Evolutionary conservation across 2,113 vertebrate genomes (phyloP).

Genomic region (Neodon shergylaensis): DNA sequence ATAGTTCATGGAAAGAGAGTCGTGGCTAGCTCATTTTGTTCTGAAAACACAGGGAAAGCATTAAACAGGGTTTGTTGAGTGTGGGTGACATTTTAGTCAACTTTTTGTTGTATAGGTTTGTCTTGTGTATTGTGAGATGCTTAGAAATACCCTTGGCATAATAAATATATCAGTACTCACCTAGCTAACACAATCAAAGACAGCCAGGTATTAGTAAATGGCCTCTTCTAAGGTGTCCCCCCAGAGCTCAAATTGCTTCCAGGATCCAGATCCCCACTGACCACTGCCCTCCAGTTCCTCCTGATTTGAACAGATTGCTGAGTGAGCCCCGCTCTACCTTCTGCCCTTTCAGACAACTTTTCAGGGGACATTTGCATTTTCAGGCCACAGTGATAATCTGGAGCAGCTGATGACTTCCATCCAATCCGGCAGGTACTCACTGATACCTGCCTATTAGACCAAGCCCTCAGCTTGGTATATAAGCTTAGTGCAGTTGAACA

Average conservation of each 20-base stretch:
- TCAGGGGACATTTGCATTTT: background rate
- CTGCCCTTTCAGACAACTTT: background rate
- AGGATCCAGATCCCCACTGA: background rate
- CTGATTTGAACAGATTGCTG: background rate
- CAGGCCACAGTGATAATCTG: background rate
- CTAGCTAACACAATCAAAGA: background rate
- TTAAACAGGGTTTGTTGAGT: background rate
- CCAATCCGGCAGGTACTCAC: background rate
- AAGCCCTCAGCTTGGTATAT: background rate
- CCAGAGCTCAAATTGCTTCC: background rate
- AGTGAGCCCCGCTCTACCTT: background rate
- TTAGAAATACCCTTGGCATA: background rate
- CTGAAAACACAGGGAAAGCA: background rate
- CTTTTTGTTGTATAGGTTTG: background rate
- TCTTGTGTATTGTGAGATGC: background rate
- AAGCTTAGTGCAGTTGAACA: background rate
- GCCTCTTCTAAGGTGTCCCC: background rate
- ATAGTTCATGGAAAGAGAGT: background rate
- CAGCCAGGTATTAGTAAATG: background rate
- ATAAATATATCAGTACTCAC: background rate
- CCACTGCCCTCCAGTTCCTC: background rate
- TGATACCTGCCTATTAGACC: background rate
- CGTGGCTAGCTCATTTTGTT: background rate
- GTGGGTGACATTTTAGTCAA: background rate
- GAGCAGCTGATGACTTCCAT: background rate